These are phyloP conservation scores for Stigmatopora argus DNA, from an alignment of 2,113 vertebrate genomes.

Conservation along the genomic window DNA sequence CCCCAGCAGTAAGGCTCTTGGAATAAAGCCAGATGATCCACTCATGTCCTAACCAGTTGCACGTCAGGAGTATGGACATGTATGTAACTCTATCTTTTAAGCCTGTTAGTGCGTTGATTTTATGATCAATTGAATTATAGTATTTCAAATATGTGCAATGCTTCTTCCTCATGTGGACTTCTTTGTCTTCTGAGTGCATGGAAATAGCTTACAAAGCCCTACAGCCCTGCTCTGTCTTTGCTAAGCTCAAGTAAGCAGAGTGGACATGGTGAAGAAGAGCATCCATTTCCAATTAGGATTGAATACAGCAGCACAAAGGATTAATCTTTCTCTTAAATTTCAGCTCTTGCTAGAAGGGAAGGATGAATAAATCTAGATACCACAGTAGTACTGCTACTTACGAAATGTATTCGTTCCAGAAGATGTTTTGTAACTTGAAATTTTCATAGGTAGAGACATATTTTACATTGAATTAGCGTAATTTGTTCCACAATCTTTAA, in stretches of 20 bases:
- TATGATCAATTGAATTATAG: conserved; percentile 52
- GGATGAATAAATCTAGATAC: not conserved
- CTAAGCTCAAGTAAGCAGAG: conserved; percentile 55
- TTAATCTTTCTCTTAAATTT: conserved; percentile 49
- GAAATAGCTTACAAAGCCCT: conserved; percentile 36
- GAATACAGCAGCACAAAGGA: conserved; percentile 57
- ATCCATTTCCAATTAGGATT: conserved; percentile 60
- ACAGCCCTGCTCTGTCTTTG: conserved; percentile 46
- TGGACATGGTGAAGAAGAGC: conserved; percentile 42
- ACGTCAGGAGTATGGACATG: conserved; percentile 30
- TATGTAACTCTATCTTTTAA: conserved; percentile 19
- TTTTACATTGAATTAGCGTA: too few species aligned
- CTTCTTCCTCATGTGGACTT: conserved; percentile 22
- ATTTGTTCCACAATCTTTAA: too few species aligned
- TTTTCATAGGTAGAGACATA: too few species aligned
- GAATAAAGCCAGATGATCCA: conserved; percentile 56
- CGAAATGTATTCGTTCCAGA: too few species aligned
- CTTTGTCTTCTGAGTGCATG: conserved; percentile 54
- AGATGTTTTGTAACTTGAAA: too few species aligned
- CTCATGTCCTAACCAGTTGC: conserved; percentile 59
- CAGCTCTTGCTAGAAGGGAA: not conserved
- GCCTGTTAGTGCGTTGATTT: conserved; percentile 21
- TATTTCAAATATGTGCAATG: conserved; percentile 28
- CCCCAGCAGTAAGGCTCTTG: conserved; percentile 49
- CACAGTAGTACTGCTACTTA: too few species aligned